Evolutionary conservation across 2,113 vertebrate species (phyloP).

Genomic region (Spheniscus mendiculus): DNA sequence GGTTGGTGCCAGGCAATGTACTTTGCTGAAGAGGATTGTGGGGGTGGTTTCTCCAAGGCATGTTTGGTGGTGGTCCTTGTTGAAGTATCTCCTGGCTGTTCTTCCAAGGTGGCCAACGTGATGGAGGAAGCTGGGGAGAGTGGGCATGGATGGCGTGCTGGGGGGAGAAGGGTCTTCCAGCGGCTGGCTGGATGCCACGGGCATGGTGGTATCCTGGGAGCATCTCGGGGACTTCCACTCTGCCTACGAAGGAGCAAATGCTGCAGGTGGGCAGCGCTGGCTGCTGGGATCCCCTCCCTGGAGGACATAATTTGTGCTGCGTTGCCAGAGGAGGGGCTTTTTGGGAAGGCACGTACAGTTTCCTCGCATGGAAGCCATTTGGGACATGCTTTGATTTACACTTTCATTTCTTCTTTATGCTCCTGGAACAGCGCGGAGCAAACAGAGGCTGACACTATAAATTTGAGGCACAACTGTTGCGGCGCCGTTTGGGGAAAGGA

Average conservation of each 20-base stretch:
- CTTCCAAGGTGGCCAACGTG: neutral
- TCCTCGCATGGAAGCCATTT: fast-evolving
- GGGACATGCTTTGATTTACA: neutral
- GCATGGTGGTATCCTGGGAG: too few relatives aligned
- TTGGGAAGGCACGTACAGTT: fast-evolving
- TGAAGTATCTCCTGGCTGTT: neutral
- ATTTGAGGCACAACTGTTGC: fast-evolving
- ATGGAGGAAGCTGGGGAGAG: neutral
- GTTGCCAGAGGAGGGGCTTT: fast-evolving
- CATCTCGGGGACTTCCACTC: neutral
- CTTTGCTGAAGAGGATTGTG: neutral
- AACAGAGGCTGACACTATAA: neutral
- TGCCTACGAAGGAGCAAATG: neutral
- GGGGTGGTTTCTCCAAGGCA: fast-evolving
- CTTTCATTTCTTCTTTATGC: neutral
- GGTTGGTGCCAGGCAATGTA: fast-evolving
- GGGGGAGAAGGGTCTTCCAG: neutral
- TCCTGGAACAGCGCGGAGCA: neutral
- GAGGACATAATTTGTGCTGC: fast-evolving
- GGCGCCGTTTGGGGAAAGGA: neutral
- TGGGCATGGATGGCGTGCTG: fast-evolving
- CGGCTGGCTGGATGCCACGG: neutral
- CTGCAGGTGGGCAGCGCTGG: neutral
- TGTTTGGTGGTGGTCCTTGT: fast-evolving
- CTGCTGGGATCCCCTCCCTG: neutral